Conservation (phyloP, 2,888 invertebrate genomes). For the Cryptocheilus praepositus region DNA sequence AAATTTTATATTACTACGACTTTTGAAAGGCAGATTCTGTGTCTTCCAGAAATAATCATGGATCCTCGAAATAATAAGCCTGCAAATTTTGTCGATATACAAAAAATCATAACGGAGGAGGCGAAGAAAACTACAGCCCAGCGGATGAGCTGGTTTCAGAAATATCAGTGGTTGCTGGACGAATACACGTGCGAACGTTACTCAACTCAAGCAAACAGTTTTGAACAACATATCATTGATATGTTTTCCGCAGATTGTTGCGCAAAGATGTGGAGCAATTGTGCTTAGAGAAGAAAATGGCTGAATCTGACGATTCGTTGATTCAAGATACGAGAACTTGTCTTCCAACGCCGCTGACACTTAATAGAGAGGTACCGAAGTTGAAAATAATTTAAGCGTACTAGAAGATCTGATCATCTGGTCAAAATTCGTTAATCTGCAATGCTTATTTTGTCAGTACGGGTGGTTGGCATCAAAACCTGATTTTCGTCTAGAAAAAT, state of each 20-base stretch:
- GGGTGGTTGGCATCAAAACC: conserved; percentile 65
- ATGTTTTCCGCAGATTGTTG: conserved; percentile 12
- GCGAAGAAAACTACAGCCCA: conserved; percentile 45
- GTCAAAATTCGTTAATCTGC: not conserved
- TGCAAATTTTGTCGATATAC: conserved; percentile 54
- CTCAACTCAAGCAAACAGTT: not conserved
- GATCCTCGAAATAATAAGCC: conserved; percentile 48
- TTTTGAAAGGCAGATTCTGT: too few relatives aligned
- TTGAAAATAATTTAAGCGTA: conserved; percentile 4
- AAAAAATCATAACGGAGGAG: conserved; percentile 50
- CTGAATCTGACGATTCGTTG: conserved; percentile 11
- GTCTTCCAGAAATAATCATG: conserved; percentile 37
- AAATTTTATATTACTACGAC: too few relatives aligned
- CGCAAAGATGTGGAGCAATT: conserved; percentile 47
- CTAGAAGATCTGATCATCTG: not conserved
- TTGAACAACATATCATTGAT: not conserved
- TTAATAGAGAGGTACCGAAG: conserved; percentile 44
- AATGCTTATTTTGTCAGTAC: conserved; percentile 29
- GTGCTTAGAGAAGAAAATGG: conserved; percentile 43
- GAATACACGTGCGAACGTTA: conserved; percentile 57
- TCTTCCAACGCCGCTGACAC: conserved; percentile 56
- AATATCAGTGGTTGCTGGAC: conserved; percentile 61
- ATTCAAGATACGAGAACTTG: conserved; percentile 50
- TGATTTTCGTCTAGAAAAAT: conserved; percentile 63
- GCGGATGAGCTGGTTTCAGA: conserved; percentile 55